Base-by-base conservation (phyloP, 23 tunicate genomes). In the Oikopleura vanhoeffeni region DNA sequence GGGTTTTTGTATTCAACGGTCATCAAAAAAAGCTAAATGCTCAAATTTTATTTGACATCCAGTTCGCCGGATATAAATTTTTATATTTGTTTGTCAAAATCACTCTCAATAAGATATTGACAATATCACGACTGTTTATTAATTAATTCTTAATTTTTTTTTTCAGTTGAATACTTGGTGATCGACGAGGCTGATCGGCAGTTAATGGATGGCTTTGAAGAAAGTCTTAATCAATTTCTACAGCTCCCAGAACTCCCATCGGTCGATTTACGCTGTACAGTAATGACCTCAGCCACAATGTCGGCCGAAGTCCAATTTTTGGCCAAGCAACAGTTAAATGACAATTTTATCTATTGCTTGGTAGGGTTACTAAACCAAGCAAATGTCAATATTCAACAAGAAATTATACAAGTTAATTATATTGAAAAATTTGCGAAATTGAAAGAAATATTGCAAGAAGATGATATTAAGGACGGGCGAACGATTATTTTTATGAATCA, bases 401-500 rank as follows among this genome's bases (percentile, higher is more conserved):
- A 71, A 71, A 32, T 71, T 4, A 71, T 71, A 18, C 34, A 30
- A 71, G 27, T 18, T 38, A 13, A 71, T 30, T 71, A 18, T 18
- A 33, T 18, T 24, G 27, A 18, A 30, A 71, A 71, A 30, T 71
- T 71, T 18, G 2, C 27, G 32, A 28, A 3, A 71, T 38, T 71
- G 36, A 32, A 24, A 38, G 38, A 71, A 32, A 4, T 71, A 2
- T 32, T 71, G 38, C 34, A 71, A 71, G 34, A 30, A 32, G 34
- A 18, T 2, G 34, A 28, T 28, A 30, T 71, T 18, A 71, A 71
- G 32, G 38, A 71, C 27, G 79, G 38, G 4, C 27, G 35, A 30
- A 71, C 79, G 79, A 71, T 71, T 30, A 71, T 71, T 30, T 71
- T 71, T 38, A 71, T 30, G 79, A 71, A 71, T 71, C 79, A 71